phyloP scores from a whole-genome alignment of 2,888 invertebrate genomes.

The Pterobdella sp. region DNA sequence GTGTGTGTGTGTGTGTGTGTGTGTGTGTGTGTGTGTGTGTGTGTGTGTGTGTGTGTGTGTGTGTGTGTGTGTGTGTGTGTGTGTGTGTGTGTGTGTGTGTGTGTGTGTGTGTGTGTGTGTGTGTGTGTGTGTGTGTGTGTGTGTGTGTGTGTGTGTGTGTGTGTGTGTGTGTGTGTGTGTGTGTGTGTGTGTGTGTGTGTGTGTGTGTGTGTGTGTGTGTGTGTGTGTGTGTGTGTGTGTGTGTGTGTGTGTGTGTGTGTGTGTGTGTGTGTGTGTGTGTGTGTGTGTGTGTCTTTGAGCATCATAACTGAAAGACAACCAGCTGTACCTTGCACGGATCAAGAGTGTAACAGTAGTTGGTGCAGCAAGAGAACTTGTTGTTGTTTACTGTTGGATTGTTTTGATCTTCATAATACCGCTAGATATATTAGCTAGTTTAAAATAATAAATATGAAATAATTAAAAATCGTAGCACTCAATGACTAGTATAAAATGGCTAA shows the following conservation, averaged over 20 bases:
- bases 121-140: conserved; percentile 12
- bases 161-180: conserved; percentile 16
- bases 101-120: conserved; percentile 13
- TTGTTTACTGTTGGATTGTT: neutral
- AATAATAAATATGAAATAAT: too few relatives aligned
- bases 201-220: conserved; percentile 12
- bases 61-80: conserved; percentile 9
- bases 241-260: conserved; percentile 11
- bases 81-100: conserved; percentile 12
- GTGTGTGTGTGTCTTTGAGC: conserved; percentile 4
- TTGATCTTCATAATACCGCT: neutral
- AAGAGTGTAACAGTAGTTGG: conserved; percentile 43
- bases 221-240: conserved; percentile 13
- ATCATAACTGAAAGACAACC: conserved; percentile 31
- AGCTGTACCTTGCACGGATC: conserved; percentile 40
- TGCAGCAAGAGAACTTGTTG: conserved; percentile 39
- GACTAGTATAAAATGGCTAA: too few relatives aligned
- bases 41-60: conserved; percentile 11
- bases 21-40: conserved; percentile 16
- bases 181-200: conserved; percentile 11
- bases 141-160: conserved; percentile 13
- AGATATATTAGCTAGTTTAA: too few relatives aligned
- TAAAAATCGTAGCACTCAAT: too few relatives aligned
- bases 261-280: conserved; percentile 16
- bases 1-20: conserved; percentile 12